These are phyloP conservation scores for Sinella curviseta DNA, from an alignment of 1,140 invertebrate genomes.

Conservation along the genomic window DNA sequence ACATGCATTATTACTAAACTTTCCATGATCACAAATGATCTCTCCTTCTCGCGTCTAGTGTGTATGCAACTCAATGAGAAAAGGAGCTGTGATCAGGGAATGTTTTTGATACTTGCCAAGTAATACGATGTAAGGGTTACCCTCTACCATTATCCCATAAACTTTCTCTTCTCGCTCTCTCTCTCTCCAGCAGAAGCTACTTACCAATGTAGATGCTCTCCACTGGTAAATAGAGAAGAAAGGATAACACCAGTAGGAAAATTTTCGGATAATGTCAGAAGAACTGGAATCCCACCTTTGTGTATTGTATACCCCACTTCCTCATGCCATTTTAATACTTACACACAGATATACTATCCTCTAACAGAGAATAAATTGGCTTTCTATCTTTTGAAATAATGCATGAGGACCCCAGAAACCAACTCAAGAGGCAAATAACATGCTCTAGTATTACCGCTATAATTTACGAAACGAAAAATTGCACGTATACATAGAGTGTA, in stretches of 20 bases:
- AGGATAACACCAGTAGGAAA: too few species aligned
- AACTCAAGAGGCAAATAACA: conserved; percentile 10
- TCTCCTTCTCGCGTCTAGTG: background rate
- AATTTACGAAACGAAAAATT: background rate
- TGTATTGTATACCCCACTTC: background rate
- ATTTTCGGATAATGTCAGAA: background rate
- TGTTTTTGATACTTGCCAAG: background rate
- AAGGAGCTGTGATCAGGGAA: background rate
- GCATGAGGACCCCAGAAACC: background rate
- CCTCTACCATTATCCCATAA: background rate
- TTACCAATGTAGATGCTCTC: too few species aligned
- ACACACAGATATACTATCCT: background rate
- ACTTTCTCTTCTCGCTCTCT: background rate
- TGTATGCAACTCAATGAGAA: background rate
- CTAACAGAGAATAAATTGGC: background rate
- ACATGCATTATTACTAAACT: conserved; percentile 4
- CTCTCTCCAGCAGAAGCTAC: background rate
- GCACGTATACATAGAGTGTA: background rate
- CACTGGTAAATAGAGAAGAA: too few species aligned
- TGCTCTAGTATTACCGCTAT: background rate
- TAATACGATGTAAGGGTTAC: background rate
- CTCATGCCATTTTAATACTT: background rate
- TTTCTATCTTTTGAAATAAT: conserved; percentile 22
- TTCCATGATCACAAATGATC: conserved; percentile 18
- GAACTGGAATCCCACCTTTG: background rate